These are phyloP conservation scores for Tetrao urogallus DNA, from an alignment of 2,113 vertebrate genomes.

Conservation along the genomic window DNA sequence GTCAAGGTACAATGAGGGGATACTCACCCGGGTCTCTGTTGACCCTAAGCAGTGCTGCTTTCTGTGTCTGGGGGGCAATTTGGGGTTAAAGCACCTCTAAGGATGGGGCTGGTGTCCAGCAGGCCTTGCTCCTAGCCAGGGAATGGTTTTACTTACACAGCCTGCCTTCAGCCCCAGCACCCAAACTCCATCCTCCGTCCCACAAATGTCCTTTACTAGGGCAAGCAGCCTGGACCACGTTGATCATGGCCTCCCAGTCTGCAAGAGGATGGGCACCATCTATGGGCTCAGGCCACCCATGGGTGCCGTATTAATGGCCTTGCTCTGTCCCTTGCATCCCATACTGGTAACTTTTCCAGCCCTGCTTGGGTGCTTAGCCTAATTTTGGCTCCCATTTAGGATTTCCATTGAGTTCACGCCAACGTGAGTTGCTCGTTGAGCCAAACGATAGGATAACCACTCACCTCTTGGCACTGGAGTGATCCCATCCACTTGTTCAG, in stretches of 20 bases:
- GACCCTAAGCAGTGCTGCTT: fast-evolving
- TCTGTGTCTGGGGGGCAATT: background rate
- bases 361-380: fast-evolving
- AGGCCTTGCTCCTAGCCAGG: background rate
- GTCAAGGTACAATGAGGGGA: fast-evolving
- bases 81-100: background rate
- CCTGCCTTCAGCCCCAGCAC: background rate
- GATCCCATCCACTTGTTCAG: background rate
- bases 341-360: background rate
- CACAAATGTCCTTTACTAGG: background rate
- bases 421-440: background rate
- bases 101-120: background rate
- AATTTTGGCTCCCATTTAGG: fast-evolving
- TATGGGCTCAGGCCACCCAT: background rate
- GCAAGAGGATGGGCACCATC: background rate
- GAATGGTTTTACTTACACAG: fast-evolving
- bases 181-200: background rate
- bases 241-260: background rate
- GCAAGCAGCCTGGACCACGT: background rate
- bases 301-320: background rate
- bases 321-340: background rate
- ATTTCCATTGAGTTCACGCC: fast-evolving
- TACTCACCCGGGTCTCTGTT: fast-evolving
- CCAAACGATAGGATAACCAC: fast-evolving
- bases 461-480: background rate